phyloP scores from a whole-genome alignment of 1,140 invertebrate genomes.

The Holotrichia oblita region DNA sequence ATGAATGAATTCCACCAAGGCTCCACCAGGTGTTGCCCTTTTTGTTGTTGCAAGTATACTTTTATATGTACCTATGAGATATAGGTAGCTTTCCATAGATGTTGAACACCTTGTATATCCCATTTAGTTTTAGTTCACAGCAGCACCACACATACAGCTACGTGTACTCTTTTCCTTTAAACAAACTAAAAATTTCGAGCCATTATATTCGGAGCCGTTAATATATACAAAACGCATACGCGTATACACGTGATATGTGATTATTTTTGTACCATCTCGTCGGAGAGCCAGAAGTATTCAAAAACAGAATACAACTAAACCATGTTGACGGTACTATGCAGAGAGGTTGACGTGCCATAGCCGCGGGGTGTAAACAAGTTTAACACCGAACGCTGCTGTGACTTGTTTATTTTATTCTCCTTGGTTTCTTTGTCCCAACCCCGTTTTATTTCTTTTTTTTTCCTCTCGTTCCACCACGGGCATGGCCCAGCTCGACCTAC shows the following conservation, averaged over 20 bases:
- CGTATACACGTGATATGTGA: constrained; percentile 5
- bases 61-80: too few species aligned
- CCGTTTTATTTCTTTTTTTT: constrained; percentile 15
- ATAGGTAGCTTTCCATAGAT: too few species aligned
- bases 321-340: not conserved
- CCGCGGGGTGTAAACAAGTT: constrained; percentile 30
- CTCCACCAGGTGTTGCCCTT: too few species aligned
- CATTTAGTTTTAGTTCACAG: too few species aligned
- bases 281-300: not conserved
- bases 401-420: constrained; percentile 34
- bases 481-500: not conserved
- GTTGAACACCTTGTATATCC: too few species aligned
- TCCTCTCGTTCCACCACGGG: not conserved
- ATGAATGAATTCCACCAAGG: too few species aligned
- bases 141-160: too few species aligned
- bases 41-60: too few species aligned
- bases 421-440: constrained; percentile 28
- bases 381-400: not conserved
- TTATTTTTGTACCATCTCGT: constrained; percentile 9
- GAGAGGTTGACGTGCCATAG: constrained; percentile 10
- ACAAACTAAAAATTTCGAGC: constrained; percentile 12
- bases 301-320: not conserved
- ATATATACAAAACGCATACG: not conserved
- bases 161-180: not conserved
- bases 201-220: not conserved